Evolutionary conservation across 2,113 vertebrate species (phyloP).

Genomic region (Siniperca chuatsi): DNA sequence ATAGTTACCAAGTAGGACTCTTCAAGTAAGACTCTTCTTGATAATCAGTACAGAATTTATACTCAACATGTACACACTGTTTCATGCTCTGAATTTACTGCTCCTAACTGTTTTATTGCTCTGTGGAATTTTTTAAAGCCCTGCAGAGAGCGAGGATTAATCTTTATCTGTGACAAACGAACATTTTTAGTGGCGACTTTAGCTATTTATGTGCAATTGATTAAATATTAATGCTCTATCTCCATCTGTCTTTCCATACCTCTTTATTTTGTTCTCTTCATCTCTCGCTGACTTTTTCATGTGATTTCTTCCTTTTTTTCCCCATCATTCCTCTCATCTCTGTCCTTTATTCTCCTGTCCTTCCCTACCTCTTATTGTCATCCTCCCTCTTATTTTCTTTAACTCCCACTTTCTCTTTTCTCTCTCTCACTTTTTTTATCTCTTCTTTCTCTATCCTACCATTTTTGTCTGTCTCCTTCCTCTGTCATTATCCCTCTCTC

Average conservation of each 20-base stretch:
- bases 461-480: too few relatives aligned
- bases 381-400: background rate
- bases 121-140: constrained; percentile 53
- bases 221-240: constrained; percentile 61
- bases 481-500: background rate
- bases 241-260: constrained; percentile 29
- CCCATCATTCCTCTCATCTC: background rate
- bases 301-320: background rate
- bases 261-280: constrained; percentile 16
- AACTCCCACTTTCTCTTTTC: too few relatives aligned
- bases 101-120: constrained; percentile 58
- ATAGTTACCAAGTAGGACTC: background rate
- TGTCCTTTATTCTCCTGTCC: background rate
- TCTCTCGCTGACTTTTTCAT: background rate
- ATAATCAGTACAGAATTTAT: constrained; percentile 34
- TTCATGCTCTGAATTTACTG: constrained; percentile 43
- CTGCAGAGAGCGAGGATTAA: constrained; percentile 39
- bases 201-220: constrained; percentile 53
- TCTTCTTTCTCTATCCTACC: background rate
- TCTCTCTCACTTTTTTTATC: background rate
- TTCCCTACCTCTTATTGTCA: background rate
- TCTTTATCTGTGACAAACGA: constrained; percentile 65
- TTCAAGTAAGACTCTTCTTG: background rate
- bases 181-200: constrained; percentile 58
- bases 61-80: constrained; percentile 3